Base-by-base conservation (phyloP, 2,113 vertebrate species). In the Tretioscincus oriximinensis region DNA sequence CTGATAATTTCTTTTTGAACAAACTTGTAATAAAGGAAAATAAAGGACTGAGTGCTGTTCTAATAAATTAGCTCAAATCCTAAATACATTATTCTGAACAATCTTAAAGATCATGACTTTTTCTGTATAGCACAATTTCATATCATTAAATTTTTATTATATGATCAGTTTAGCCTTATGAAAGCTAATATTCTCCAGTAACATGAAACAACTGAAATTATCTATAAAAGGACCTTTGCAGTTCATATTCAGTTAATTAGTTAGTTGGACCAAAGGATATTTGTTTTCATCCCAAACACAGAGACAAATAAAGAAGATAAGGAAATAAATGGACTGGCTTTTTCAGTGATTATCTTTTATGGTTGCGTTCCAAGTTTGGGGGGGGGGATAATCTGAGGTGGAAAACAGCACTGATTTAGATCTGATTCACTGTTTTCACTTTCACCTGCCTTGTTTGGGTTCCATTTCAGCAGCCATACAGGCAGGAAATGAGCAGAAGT, bases 1-100 rank as follows among this genome's bases (percentile, higher is more conserved):
- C 22, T 78, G 81, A 85, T 85, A 49, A 78, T 78, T 71, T 83
- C n/a, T 49, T 84, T 72, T 35, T 74, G 73, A 60, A 76, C 71
- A 28, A 82, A 80, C 67, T 77, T 74, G 60, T 71, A 82, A 65
- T 21, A 47, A 80, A 64, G 80, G 75, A 86, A 77, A 80, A 81
- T 68, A 54, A 84, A 73, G 45, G 49, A 66, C 54, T 70, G 73
- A 41, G 61, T 61, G 12, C 47, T 45, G 47, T 66, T 82, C 76
- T 71, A 63, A 80, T 63, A 78, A 61, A 84, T 79, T 79, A 78
- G 73, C 14, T 74, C 61, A 75, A 60, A 71, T 21, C 65, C 24
- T 67, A 69, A 77, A 72, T 74, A 80, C 69, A 68, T 74, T 70
- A 76, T 86, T 84, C 69, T 31, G 63, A 72, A 73, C 72, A 81